Conservation (phyloP, 2,888 invertebrate species). For the Mechanitis mazaeus region DNA sequence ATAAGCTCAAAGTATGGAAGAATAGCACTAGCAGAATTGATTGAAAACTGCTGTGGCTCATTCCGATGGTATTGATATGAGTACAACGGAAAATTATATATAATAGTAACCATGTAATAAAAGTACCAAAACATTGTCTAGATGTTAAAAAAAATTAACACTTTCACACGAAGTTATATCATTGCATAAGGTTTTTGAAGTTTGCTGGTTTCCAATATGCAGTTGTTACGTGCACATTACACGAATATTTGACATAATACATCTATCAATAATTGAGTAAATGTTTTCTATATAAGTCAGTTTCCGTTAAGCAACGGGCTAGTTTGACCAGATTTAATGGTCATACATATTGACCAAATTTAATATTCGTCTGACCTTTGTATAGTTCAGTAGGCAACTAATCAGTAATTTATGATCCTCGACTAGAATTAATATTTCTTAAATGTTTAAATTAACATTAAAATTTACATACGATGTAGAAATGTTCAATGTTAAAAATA, state of each 20-base stretch:
- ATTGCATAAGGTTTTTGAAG: constrained; percentile 37
- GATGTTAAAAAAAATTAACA: constrained; percentile 28
- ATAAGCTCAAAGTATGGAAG: too few species aligned
- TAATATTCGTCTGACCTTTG: constrained; percentile 27
- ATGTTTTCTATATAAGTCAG: not conserved
- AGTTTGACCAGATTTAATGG: constrained; percentile 4
- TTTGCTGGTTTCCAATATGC: constrained; percentile 38
- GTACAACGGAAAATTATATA: too few species aligned
- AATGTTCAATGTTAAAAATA: not conserved
- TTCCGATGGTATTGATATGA: too few species aligned
- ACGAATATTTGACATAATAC: constrained; percentile 35
- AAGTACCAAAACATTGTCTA: constrained; percentile 9
- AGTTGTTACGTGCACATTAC: constrained; percentile 37
- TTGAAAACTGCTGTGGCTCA: too few species aligned
- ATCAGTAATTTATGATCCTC: constrained; percentile 24
- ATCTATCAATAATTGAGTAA: constrained; percentile 11
- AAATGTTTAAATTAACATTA: constrained; percentile 21
- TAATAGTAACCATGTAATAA: too few species aligned
- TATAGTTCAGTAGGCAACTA: constrained; percentile 19
- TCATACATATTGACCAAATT: constrained; percentile 14
- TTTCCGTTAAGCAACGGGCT: not conserved
- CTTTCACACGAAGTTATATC: constrained; percentile 35
- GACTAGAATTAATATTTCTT: constrained; percentile 20
- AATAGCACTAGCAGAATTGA: too few species aligned
- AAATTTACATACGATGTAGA: constrained; percentile 1